Percentiles rank a stretch among this genome's conserved stretches.
These are phyloP conservation scores for Trichonephila clavata DNA, from an alignment of 1,140 invertebrate genomes.

Conservation along the genomic window DNA sequence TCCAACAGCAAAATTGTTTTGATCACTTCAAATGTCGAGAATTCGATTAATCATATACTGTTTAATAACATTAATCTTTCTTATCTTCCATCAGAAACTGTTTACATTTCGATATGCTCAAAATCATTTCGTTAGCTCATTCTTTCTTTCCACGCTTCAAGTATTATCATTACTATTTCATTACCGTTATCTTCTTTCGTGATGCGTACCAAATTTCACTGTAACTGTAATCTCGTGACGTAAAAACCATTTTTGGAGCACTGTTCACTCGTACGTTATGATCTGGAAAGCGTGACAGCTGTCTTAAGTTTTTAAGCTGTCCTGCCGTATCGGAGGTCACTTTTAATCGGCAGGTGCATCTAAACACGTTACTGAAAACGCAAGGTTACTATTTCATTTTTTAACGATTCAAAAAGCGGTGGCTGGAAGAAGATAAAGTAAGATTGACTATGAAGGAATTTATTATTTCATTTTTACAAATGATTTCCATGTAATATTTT, in stretches of 20 bases:
- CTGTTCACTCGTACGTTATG: background rate
- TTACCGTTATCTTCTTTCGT: background rate
- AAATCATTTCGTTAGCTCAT: background rate
- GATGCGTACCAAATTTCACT: background rate
- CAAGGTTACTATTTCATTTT: slow-evolving; percentile 27
- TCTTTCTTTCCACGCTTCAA: background rate
- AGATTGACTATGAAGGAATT: background rate
- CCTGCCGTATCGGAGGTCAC: slow-evolving; percentile 11
- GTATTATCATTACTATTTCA: background rate
- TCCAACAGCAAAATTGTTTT: background rate
- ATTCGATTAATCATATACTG: background rate
- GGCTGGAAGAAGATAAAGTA: background rate
- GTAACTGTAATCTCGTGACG: background rate
- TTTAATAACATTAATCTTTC: background rate
- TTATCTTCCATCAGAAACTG: background rate
- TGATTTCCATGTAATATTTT: background rate
- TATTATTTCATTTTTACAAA: background rate
- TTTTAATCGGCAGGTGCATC: slow-evolving; percentile 27
- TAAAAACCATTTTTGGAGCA: background rate
- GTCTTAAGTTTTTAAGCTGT: background rate
- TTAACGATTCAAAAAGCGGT: background rate
- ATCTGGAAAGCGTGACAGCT: background rate
- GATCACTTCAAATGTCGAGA: background rate
- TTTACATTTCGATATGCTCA: background rate
- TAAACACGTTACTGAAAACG: background rate